Conservation (phyloP, 2,113 vertebrate genomes). For the Ciconia stormi region DNA sequence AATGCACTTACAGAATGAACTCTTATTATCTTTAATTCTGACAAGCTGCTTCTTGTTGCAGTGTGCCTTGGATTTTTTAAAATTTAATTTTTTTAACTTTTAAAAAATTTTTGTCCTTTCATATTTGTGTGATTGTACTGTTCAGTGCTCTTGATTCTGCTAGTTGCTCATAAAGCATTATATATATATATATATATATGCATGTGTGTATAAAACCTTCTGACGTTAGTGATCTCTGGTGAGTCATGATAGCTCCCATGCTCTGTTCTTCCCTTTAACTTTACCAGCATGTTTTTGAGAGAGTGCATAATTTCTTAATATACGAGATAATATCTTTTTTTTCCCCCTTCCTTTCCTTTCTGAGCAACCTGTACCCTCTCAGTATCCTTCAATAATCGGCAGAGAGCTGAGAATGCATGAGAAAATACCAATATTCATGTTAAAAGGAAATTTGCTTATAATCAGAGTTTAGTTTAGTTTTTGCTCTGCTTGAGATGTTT, state of each 20-base stretch:
- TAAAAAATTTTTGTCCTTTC: background rate
- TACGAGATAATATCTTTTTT: background rate
- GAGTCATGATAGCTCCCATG: background rate
- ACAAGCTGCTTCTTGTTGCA: background rate
- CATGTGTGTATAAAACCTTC: background rate
- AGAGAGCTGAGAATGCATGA: background rate
- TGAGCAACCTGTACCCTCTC: background rate
- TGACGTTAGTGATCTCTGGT: background rate
- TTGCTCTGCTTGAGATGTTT: background rate
- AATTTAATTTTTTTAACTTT: background rate
- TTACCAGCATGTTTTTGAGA: background rate
- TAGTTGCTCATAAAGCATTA: background rate
- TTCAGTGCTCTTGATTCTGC: background rate
- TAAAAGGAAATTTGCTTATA: constrained; percentile 11
- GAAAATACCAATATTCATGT: background rate
- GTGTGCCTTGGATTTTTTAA: background rate
- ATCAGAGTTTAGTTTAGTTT: constrained; percentile 7
- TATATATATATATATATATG: background rate
- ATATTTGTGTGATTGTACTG: background rate
- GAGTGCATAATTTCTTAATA: background rate
- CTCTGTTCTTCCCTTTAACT: background rate
- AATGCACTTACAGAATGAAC: too few species aligned
- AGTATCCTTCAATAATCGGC: background rate
- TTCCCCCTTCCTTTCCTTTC: background rate
- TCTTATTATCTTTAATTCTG: background rate